A percentile compares a stretch with the other conserved stretches of the same genome.
Conservation (phyloP, 2,797 vertebrate species). For the Psittacula derbiana region DNA sequence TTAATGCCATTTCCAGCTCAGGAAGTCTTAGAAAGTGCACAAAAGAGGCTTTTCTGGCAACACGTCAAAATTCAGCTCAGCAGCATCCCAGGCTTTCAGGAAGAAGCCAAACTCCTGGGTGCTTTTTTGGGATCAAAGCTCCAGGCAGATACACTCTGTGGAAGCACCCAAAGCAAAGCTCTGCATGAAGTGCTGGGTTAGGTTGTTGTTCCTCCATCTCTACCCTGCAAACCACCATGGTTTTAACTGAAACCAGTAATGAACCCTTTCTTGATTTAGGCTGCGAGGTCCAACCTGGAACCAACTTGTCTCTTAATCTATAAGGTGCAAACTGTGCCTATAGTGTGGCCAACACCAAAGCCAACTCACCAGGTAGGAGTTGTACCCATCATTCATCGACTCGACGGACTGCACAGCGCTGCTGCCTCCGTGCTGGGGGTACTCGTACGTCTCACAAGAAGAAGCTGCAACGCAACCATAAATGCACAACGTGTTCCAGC, state of each 20-base stretch:
- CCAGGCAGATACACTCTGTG: not conserved
- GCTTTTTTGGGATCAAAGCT: not conserved
- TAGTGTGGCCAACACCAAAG: not conserved
- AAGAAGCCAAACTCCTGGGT: not conserved
- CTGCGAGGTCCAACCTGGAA: not conserved
- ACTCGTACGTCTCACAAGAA: slow-evolving; percentile 92
- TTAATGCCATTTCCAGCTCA: slow-evolving; percentile 33
- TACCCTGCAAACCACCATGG: not conserved
- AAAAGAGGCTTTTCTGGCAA: slow-evolving; percentile 15
- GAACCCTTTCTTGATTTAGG: not conserved
- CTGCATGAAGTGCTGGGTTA: not conserved
- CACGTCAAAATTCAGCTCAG: not conserved
- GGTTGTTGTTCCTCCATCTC: not conserved
- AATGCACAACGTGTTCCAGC: not conserved
- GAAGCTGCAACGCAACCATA: slow-evolving; percentile 82
- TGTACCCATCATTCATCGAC: slow-evolving; percentile 87
- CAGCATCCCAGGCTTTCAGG: not conserved
- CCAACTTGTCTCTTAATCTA: not conserved
- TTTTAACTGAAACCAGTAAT: not conserved
- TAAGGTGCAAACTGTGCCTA: not conserved
- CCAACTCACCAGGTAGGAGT: slow-evolving; percentile 88
- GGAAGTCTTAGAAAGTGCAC: slow-evolving; percentile 29
- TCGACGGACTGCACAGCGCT: slow-evolving; percentile 85
- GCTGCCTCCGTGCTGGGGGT: slow-evolving; percentile 82
- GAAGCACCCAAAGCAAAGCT: not conserved